Evolutionary conservation across 2,888 invertebrate species (phyloP).

Genomic region (Dicyrtomina minuta): DNA sequence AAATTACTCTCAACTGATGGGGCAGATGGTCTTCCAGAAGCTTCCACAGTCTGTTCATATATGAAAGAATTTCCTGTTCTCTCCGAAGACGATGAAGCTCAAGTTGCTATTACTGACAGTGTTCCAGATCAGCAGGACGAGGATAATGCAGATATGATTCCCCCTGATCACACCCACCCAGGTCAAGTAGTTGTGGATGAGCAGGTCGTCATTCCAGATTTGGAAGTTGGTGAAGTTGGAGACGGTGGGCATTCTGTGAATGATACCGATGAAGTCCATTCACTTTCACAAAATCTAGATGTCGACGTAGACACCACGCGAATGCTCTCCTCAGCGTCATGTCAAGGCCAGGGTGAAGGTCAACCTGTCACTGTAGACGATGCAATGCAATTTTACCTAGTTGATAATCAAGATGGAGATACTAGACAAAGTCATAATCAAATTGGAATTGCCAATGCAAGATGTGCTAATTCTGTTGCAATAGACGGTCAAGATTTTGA

Average conservation of each 20-base stretch:
- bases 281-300: no score
- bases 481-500: neutral
- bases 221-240: neutral
- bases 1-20: conserved; percentile 28
- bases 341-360: no score
- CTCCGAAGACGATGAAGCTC: neutral
- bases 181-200: no score
- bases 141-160: no score
- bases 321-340: no score
- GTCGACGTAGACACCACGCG: no score
- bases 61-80: conserved; percentile 8
- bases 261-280: neutral
- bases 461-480: neutral
- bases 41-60: conserved; percentile 1
- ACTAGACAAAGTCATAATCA: neutral
- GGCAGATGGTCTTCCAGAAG: conserved; percentile 35
- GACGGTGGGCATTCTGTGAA: neutral
- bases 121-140: neutral
- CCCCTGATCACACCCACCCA: no score
- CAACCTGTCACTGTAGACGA: neutral
- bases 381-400: conserved; percentile 6
- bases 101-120: neutral
- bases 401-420: neutral
- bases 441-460: no score
- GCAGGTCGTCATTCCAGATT: neutral